phyloP scores from a whole-genome alignment of 2,888 invertebrate genomes.

The Phymatocera aterrima region DNA sequence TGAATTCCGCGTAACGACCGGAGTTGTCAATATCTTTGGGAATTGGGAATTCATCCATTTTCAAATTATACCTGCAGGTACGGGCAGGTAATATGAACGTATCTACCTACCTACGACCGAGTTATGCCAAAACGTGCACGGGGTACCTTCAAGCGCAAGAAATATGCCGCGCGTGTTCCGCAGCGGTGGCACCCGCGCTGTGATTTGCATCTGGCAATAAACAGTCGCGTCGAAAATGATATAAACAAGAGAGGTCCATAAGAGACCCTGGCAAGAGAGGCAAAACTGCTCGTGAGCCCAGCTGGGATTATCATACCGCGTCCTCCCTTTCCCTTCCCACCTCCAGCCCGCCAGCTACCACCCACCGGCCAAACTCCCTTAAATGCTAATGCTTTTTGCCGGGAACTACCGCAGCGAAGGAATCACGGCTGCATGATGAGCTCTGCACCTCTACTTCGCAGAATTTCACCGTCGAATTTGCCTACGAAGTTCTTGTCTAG shows the following conservation, averaged over 20 bases:
- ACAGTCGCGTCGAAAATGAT: slow-evolving; percentile 67
- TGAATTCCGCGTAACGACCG: too few relatives aligned
- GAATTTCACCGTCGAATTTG: not conserved
- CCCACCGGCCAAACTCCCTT: slow-evolving; percentile 31
- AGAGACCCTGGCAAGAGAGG: slow-evolving; percentile 20
- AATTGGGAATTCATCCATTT: not conserved
- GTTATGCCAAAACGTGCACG: slow-evolving; percentile 34
- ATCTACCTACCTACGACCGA: slow-evolving; percentile 8
- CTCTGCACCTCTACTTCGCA: not conserved
- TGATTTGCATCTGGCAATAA: slow-evolving; percentile 66
- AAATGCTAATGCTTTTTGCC: slow-evolving; percentile 27
- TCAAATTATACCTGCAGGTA: too few relatives aligned
- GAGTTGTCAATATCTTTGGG: not conserved
- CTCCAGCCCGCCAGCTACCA: not conserved
- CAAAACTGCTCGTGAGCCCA: slow-evolving; percentile 33
- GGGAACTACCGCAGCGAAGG: not conserved
- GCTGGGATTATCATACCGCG: slow-evolving; percentile 39
- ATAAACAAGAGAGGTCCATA: slow-evolving; percentile 56
- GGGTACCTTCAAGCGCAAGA: slow-evolving; percentile 9
- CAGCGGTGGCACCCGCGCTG: slow-evolving; percentile 54
- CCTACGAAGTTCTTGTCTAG: not conserved
- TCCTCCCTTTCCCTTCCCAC: not conserved
- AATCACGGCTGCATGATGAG: not conserved
- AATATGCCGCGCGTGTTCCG: slow-evolving; percentile 42
- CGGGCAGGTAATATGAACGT: not conserved